Evolutionary conservation across 2,888 invertebrate species (phyloP), one percentile per base, ranked within the genome.

Genomic region (Mimumesa dahlbomi): DNA sequence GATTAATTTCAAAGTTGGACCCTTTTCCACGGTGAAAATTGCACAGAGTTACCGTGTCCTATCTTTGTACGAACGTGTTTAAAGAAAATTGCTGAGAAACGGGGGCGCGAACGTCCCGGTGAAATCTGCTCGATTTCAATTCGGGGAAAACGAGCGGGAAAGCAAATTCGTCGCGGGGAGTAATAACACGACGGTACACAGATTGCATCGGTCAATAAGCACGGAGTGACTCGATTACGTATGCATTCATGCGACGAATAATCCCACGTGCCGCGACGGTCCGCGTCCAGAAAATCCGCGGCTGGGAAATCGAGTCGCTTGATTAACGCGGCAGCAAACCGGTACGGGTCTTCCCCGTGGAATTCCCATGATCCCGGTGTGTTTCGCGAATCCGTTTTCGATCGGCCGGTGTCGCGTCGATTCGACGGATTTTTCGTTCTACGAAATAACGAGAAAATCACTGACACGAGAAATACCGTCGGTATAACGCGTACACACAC

Each of bases 311-410:
- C 18, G 19, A 36, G 25, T 11, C 29, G 42, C 9, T 53, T 48
- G 68, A 69, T 68, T 68, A 50, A 57, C 34, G 46, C n/a, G 31
- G 38, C 18, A 45, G 40, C 68, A 58, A 57, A 43, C 22, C 9
- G 0, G 34, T 31, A 4, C 50, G 14, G 22, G n/a, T 13, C 16
- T 2, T 38, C 68, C 69, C 57, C n/a, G 2, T 9, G 67, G 52
- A 42, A 66, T 66, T 58, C 22, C 31, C 6, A 11, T 34, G 9
- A 11, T 34, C 11, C 9, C 42, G 9, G 1, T 34, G 3, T 4
- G 18, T 6, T 9, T 11, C 14, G 36, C 19, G 29, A 19, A 19
- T n/a, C n/a, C n/a, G n/a, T n/a, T n/a, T n/a, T n/a, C n/a, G n/a
- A n/a, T n/a, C n/a, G n/a, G n/a, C n/a, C n/a, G n/a, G n/a, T n/a